Evolutionary conservation across 2,113 vertebrate species (phyloP).

Genomic region (Lamprologus lemairii): DNA sequence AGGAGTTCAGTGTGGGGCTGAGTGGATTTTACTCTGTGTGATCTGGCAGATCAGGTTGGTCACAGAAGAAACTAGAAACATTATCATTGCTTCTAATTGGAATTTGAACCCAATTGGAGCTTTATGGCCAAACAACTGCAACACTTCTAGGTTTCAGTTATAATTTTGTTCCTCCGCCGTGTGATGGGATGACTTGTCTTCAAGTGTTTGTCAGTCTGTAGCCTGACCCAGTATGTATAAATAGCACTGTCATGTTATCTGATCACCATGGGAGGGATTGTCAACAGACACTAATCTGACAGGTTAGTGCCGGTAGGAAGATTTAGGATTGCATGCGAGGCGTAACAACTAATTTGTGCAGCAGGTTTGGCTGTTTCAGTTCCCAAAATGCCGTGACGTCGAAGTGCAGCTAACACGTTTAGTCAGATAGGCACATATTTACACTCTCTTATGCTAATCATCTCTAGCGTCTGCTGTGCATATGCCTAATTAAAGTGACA

Average conservation of each 20-base stretch:
- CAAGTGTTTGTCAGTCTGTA: conserved; percentile 20
- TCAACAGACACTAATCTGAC: conserved; percentile 61
- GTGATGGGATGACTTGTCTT: neutral
- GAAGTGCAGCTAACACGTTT: neutral
- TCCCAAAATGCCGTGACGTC: neutral
- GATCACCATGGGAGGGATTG: conserved; percentile 60
- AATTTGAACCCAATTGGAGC: conserved; percentile 13
- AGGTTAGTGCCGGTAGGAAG: conserved; percentile 24
- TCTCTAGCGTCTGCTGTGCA: neutral
- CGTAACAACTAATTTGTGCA: neutral
- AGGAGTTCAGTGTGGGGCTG: neutral
- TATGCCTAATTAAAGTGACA: neutral
- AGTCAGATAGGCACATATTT: neutral
- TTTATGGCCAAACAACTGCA: neutral
- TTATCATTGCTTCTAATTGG: neutral
- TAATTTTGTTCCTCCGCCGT: neutral
- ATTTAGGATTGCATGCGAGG: conserved; percentile 20
- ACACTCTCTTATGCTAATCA: neutral
- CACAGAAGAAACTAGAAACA: neutral
- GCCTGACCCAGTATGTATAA: conserved; percentile 65
- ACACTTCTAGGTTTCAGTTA: neutral
- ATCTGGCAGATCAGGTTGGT: neutral
- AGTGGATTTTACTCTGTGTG: neutral
- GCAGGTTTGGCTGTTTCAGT: neutral
- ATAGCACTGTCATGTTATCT: conserved; percentile 67